Conservation (phyloP, 2,888 invertebrate species). For the Athetis lepigone region DNA sequence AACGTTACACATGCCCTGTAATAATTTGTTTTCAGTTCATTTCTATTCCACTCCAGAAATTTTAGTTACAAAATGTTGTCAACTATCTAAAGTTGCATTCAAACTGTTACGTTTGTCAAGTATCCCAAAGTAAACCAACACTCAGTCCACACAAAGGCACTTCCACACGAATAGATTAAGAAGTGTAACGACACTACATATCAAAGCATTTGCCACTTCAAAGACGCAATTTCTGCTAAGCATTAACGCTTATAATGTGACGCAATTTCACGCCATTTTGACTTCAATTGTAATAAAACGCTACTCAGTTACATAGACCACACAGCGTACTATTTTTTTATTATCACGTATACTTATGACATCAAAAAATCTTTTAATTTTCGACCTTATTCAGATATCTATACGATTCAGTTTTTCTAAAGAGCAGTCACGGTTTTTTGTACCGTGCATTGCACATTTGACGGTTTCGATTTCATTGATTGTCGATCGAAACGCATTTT, state of each 20-base stretch:
- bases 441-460: conserved; percentile 61
- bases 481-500: conserved; percentile 54
- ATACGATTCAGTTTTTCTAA: conserved; percentile 16
- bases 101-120: conserved; percentile 31
- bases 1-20: too few species aligned
- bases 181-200: conserved; percentile 72
- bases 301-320: conserved; percentile 84
- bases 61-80: not conserved
- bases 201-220: conserved; percentile 78
- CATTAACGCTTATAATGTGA: conserved; percentile 76
- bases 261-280: conserved; percentile 87
- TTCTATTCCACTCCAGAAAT: conserved; percentile 21
- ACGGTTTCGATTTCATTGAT: conserved; percentile 65
- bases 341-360: conserved; percentile 1
- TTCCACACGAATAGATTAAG: conserved; percentile 73
- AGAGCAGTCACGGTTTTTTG: conserved; percentile 16
- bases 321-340: conserved; percentile 71
- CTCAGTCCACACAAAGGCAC: conserved; percentile 47
- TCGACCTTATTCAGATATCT: not conserved
- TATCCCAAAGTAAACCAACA: conserved; percentile 32
- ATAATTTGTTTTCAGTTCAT: too few species aligned
- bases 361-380: not conserved
- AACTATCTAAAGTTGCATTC: conserved; percentile 10
- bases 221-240: conserved; percentile 66
- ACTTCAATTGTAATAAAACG: conserved; percentile 74